Evolutionary conservation across 92 coral and sea anemone genomes (phyloP).

Genomic region (Porites evermanni): DNA sequence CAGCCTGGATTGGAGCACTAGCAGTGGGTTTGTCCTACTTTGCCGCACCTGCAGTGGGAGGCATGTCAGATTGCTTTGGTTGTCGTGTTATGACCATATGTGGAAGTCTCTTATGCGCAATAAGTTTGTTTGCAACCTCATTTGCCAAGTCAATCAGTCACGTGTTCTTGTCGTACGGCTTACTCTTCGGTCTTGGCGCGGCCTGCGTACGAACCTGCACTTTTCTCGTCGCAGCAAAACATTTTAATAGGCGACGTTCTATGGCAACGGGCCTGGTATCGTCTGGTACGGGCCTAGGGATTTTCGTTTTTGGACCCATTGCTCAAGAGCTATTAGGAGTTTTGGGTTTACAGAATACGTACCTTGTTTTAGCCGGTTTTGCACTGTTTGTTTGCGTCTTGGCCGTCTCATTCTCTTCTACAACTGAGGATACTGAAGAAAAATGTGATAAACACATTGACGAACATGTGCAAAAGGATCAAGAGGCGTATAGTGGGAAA

Average conservation of each 20-base stretch:
- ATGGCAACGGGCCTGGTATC: not conserved
- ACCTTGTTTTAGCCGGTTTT: not conserved
- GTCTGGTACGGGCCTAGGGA: not conserved
- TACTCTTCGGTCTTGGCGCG: constrained; percentile 13
- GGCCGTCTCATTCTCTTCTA: not conserved
- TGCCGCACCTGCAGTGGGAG: constrained; percentile 30
- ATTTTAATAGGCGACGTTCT: not conserved
- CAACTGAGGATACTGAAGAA: not conserved
- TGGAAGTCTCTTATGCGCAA: constrained; percentile 33
- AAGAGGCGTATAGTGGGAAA: not conserved
- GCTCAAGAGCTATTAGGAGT: not conserved
- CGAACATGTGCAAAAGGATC: not conserved
- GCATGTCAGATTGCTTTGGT: constrained; percentile 35
- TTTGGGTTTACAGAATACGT: not conserved
- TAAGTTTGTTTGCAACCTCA: constrained; percentile 28
- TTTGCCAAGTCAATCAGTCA: constrained; percentile 35
- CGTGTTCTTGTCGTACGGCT: constrained; percentile 20
- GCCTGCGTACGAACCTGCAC: not conserved
- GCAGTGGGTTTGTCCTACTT: constrained; percentile 3
- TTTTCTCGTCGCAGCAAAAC: constrained; percentile 1
- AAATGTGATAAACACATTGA: not conserved
- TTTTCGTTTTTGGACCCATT: not conserved
- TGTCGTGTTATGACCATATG: constrained; percentile 35
- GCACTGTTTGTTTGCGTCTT: not conserved
- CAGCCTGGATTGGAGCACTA: constrained; percentile 27